phyloP scores from a whole-genome alignment of 2,113 vertebrate species.

The Gallinago jamesoni region DNA sequence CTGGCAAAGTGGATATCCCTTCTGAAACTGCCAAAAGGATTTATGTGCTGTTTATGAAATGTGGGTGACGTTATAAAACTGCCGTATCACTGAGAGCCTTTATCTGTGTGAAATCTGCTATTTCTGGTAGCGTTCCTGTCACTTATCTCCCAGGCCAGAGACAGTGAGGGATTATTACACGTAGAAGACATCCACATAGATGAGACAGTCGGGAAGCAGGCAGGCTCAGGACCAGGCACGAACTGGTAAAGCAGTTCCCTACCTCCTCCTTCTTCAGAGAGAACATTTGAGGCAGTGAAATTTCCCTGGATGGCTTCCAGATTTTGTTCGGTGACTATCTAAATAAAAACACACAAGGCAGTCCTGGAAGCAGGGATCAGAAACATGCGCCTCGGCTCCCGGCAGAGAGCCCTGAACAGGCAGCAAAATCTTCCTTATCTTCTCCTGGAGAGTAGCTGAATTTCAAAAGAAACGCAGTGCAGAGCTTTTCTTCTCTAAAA shows the following conservation, averaged over 20 bases:
- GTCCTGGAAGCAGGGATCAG: not conserved
- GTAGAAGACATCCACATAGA: not conserved
- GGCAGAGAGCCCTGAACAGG: not conserved
- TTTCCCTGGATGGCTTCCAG: not conserved
- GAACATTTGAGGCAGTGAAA: not conserved
- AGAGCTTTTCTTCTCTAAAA: slow-evolving; percentile 9
- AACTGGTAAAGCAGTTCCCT: not conserved
- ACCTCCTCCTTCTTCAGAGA: not conserved
- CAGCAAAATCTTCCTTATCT: not conserved
- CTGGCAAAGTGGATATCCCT: not conserved
- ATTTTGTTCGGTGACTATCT: not conserved
- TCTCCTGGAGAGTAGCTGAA: not conserved
- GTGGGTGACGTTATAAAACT: not conserved
- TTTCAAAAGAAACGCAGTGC: not conserved
- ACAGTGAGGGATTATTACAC: not conserved
- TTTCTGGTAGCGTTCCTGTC: not conserved
- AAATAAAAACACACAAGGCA: not conserved
- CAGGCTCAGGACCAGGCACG: not conserved
- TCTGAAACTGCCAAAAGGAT: not conserved
- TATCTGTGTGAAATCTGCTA: not conserved
- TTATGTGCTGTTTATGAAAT: not conserved
- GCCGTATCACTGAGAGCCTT: not conserved
- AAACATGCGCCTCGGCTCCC: not conserved
- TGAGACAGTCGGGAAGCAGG: not conserved
- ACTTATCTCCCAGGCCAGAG: not conserved